These are phyloP conservation scores for Lagopus leucura DNA, from an alignment of 2,113 vertebrate genomes.

Conservation along the genomic window DNA sequence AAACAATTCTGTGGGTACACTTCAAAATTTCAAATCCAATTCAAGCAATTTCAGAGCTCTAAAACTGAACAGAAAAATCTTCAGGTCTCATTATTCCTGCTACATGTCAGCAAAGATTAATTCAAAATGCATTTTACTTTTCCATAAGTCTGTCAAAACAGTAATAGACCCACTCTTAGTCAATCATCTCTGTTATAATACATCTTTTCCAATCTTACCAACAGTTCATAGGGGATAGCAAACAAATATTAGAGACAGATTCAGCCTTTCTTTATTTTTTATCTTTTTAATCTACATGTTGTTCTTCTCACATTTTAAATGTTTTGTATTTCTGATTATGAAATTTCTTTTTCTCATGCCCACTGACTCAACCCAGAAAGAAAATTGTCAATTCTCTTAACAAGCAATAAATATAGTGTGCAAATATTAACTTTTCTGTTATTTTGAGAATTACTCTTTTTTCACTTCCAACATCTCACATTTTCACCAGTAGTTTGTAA, in stretches of 20 bases:
- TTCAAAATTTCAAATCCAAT: neutral
- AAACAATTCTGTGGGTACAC: neutral
- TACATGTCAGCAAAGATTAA: neutral
- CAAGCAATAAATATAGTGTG: neutral
- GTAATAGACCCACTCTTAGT: neutral
- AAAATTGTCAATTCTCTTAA: neutral
- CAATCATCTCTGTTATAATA: neutral
- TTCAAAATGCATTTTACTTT: neutral
- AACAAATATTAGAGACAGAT: neutral
- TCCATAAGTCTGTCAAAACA: neutral
- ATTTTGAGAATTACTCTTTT: neutral
- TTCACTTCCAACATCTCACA: accelerated
- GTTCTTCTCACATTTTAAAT: neutral
- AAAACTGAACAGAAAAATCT: neutral
- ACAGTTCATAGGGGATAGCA: neutral
- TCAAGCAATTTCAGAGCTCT: neutral
- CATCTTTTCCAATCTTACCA: neutral
- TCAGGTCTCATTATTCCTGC: neutral
- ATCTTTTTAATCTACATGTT: neutral
- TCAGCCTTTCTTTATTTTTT: neutral
- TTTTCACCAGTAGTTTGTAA: neutral
- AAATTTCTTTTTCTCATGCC: neutral
- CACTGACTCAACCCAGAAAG: neutral
- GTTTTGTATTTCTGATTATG: neutral
- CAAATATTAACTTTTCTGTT: neutral